Evolutionary conservation across 2,888 invertebrate genomes (phyloP), one percentile per base, ranked within the genome.

Genomic region (Pachycephus smyrnensis): DNA sequence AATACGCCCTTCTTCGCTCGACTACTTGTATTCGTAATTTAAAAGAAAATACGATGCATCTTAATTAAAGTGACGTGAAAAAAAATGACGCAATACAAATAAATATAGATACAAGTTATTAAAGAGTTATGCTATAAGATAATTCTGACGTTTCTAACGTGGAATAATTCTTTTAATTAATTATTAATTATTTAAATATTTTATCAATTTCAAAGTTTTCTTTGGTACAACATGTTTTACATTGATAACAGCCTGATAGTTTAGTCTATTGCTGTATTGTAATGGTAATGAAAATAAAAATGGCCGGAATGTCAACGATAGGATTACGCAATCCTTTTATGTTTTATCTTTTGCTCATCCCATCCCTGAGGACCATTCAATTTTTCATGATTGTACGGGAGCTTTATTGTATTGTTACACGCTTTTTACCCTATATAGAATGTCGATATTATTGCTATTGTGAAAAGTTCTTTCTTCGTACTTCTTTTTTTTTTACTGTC

Each of bases 381-480:
- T 23, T 55, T 9, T 71, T 32, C 15, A 71, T 71, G 71, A 71
- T 71, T 71, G 71, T 71, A 71, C 71, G 33, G 31, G 71, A 71
- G 31, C 33, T 71, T 71, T 31, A 71, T 32, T 32, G 71, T 71
- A 71, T 71, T 15, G 31, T 71, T 30, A 71, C 33, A 71, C 31
- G 71, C 31, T 11, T 75, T 77, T 80, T 78, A 80, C 78, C 79
- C n/a, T 77, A 80, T 75, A 77, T 73, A 73, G 79, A 82, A 79
- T 80, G 55, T 79, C 73, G 76, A 80, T 77, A 80, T 83, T 86
- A 86, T 88, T 85, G 84, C 86, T 86, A 82, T 80, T 79, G 84
- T 77, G 81, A 84, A 81, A 33, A 82, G 77, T 80, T 81, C 74
- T 79, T 82, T 69, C 78, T 6, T 80, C 76, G 73, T 78, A 79